These are phyloP conservation scores for Dendrocincla fuliginosa DNA, from an alignment of 2,797 vertebrate genomes.

Conservation along the genomic window DNA sequence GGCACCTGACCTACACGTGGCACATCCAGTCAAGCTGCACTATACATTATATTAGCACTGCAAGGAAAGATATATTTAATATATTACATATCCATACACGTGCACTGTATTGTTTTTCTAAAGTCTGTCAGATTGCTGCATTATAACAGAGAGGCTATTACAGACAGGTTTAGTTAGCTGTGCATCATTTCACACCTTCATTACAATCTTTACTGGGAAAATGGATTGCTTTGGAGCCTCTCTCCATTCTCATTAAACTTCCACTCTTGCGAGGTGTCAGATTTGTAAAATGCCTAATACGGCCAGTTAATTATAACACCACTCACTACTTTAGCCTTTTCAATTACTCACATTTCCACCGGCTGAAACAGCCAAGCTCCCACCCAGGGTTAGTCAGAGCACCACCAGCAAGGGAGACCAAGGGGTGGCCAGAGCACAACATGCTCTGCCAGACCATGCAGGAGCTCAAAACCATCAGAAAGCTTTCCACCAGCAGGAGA, in stretches of 20 bases:
- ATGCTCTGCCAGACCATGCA: rapidly evolving
- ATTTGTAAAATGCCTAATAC: constrained; percentile 64
- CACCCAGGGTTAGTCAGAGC: background rate
- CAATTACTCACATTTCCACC: background rate
- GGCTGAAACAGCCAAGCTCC: background rate
- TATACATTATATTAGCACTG: background rate
- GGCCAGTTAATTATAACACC: constrained; percentile 67
- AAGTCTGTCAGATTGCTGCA: constrained; percentile 8
- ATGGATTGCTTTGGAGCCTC: constrained; percentile 64
- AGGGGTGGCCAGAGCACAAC: background rate
- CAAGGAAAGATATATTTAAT: background rate
- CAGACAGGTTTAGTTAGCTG: constrained; percentile 47
- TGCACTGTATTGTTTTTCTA: background rate
- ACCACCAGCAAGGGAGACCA: background rate
- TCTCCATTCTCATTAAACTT: constrained; percentile 68
- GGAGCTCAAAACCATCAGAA: background rate
- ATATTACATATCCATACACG: background rate
- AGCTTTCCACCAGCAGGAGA: background rate
- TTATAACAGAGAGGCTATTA: constrained; percentile 54
- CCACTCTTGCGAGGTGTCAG: constrained; percentile 54
- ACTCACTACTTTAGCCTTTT: constrained; percentile 55
- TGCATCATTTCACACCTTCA: constrained; percentile 62
- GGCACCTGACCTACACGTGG: background rate
- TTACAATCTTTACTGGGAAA: constrained; percentile 59
- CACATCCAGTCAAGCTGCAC: background rate